These are phyloP conservation scores for Colostygia pectinataria DNA, from an alignment of 2,888 invertebrate genomes.

Conservation along the genomic window DNA sequence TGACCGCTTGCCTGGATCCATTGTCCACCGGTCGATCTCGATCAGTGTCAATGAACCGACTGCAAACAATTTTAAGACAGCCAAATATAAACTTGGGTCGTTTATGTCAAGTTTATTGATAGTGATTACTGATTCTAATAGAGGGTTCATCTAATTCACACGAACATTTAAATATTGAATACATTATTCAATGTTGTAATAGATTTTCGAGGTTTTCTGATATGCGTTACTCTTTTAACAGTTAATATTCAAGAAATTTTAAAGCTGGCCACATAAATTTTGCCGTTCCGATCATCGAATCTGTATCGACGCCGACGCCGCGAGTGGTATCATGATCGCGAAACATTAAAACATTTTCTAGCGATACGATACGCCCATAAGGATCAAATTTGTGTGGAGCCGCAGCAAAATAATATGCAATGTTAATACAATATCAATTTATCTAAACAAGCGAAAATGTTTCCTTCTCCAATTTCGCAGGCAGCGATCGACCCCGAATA, in stretches of 20 bases:
- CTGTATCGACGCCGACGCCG: too few species aligned
- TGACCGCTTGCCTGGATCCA: slow-evolving; percentile 53
- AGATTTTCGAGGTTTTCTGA: too few species aligned
- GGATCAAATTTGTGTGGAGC: too few species aligned
- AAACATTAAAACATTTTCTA: too few species aligned
- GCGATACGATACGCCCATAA: too few species aligned
- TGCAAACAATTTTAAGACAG: slow-evolving; percentile 34
- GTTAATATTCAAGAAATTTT: too few species aligned
- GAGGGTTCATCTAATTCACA: slow-evolving; percentile 8
- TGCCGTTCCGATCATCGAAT: too few species aligned
- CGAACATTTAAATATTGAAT: slow-evolving; percentile 18
- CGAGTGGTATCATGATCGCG: too few species aligned
- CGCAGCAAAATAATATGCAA: too few species aligned
- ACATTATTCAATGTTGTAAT: background rate
- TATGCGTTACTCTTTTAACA: too few species aligned
- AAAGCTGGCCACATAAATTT: too few species aligned
- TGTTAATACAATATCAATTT: background rate
- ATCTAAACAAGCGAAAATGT: slow-evolving; percentile 4
- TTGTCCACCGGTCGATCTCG: slow-evolving; percentile 46
- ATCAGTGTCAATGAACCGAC: slow-evolving; percentile 53
- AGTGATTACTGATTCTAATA: slow-evolving; percentile 26
- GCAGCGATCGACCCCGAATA: slow-evolving; percentile 14
- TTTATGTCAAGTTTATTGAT: slow-evolving; percentile 25
- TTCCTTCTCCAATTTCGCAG: slow-evolving; percentile 13
- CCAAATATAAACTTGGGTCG: slow-evolving; percentile 27